Evolutionary conservation across 2,797 vertebrate species (phyloP).

Genomic region (Hoplostethus atlanticus): DNA sequence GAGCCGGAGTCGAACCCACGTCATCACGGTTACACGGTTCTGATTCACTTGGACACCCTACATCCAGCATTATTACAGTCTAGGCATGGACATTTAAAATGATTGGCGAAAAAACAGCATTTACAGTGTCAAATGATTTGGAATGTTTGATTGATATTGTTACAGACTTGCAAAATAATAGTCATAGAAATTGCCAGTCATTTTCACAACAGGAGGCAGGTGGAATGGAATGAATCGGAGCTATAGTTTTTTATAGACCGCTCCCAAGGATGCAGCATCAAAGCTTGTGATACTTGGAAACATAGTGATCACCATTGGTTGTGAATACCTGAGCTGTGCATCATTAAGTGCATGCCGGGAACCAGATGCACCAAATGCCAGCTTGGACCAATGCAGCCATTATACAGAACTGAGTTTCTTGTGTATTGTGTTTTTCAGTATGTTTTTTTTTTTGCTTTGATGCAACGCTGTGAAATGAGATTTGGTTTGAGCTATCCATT

Average conservation of each 20-base stretch:
- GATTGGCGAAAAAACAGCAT: slow-evolving; percentile 19
- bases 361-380: slow-evolving; percentile 4
- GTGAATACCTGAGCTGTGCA: slow-evolving; percentile 57
- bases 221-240: slow-evolving; percentile 60
- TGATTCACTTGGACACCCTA: too few relatives aligned
- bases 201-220: slow-evolving; percentile 74
- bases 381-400: slow-evolving; percentile 18
- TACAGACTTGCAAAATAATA: slow-evolving; percentile 65
- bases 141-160: slow-evolving; percentile 56
- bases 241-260: slow-evolving; percentile 73
- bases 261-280: slow-evolving; percentile 56
- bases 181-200: slow-evolving; percentile 63
- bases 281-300: slow-evolving; percentile 51
- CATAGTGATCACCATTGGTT: slow-evolving; percentile 43
- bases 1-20: too few relatives aligned
- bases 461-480: not conserved
- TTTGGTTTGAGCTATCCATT: not conserved
- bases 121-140: slow-evolving; percentile 34
- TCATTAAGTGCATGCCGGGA: slow-evolving; percentile 52
- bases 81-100: slow-evolving; percentile 15
- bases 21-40: too few relatives aligned
- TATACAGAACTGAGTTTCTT: slow-evolving; percentile 13
- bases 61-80: slow-evolving; percentile 6
- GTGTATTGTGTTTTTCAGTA: not conserved
- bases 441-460: not conserved